Conservation (phyloP, 1,140 invertebrate genomes). For the Musca domestica region DNA sequence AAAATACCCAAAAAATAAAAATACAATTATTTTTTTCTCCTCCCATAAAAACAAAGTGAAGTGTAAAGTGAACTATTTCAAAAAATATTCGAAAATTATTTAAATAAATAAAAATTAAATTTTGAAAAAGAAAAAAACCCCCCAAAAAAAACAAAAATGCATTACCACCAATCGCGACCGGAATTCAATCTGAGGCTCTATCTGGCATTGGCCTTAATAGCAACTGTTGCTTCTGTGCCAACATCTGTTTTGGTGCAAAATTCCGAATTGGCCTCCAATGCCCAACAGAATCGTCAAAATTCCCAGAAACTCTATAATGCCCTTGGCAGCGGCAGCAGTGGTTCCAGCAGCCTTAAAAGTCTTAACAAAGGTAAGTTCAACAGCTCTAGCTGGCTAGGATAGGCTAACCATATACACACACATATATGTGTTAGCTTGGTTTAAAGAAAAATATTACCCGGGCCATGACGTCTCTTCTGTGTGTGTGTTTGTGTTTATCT, state of each 20-base stretch:
- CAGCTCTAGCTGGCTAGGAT: no score
- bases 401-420: no score
- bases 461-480: no score
- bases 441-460: no score
- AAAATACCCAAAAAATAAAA: background rate
- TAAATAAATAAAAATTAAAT: no score
- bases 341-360: slow-evolving; percentile 29
- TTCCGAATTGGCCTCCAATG: slow-evolving; percentile 43
- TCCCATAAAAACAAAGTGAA: slow-evolving; percentile 10
- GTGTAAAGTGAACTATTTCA: no score
- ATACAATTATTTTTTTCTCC: background rate
- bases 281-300: slow-evolving; percentile 25
- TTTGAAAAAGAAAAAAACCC: no score
- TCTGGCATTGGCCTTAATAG: slow-evolving; percentile 30
- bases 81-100: no score
- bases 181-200: slow-evolving; percentile 23
- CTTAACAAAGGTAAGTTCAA: slow-evolving; percentile 27
- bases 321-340: slow-evolving; percentile 20
- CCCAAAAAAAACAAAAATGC: background rate
- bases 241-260: slow-evolving; percentile 50
- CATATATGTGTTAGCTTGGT: no score
- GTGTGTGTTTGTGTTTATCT: no score
- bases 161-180: background rate
- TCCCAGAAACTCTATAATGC: slow-evolving; percentile 30
- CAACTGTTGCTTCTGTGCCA: slow-evolving; percentile 40